Evolutionary conservation across 2,797 vertebrate species (phyloP), one percentile per base, ranked within the genome.

Genomic region (Xenentodon cancila): DNA sequence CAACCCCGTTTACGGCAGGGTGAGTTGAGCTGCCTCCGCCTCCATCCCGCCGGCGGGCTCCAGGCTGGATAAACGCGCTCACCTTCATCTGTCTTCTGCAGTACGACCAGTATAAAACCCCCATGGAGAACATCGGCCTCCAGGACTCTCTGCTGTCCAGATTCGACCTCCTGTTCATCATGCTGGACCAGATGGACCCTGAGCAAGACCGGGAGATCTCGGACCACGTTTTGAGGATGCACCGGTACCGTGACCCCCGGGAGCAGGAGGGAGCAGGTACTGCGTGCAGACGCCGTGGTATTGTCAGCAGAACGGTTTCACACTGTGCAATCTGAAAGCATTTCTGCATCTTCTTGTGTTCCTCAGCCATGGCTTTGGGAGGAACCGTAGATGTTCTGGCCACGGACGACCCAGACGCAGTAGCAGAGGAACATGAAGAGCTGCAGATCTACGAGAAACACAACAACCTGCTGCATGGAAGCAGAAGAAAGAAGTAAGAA

Each of bases 41-140:
- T 3, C 22, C 13, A n/a, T 18, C 37, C 12, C 1, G 15, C 37
- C 3, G 34, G 1, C 19, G 16, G 17, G 15, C 7, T n/a, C 12
- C 37, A n/a, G 19, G 13, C 8, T 5, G 17, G 15, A 25, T 25
- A 3, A 25, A 5, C 3, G 12, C 5, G 2, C n/a, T 50, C 16
- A 60, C 3, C 3, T 3, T 25, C 0, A 16, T 15, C 20, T 17
- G 1, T 50, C 5, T 2, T 61, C 20, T 68, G 9, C 88, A 99
- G 97, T 99, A 99, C 0, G 93, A 99, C 75, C 97, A 99, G 80
- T 99, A 99, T 68, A 99, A 99, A 87, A 97, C 96, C 0, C 97
- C 97, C 8, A 99, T 99, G 97, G 97, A 99, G 75, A 99, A 99
- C 93, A 99, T 99, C 0, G 97, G 97, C 37, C 94, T 99, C 13